Percentiles rank a stretch among this genome's conserved stretches.
Conservation (phyloP, 2,888 invertebrate genomes). For the Notodonta ziczac region DNA sequence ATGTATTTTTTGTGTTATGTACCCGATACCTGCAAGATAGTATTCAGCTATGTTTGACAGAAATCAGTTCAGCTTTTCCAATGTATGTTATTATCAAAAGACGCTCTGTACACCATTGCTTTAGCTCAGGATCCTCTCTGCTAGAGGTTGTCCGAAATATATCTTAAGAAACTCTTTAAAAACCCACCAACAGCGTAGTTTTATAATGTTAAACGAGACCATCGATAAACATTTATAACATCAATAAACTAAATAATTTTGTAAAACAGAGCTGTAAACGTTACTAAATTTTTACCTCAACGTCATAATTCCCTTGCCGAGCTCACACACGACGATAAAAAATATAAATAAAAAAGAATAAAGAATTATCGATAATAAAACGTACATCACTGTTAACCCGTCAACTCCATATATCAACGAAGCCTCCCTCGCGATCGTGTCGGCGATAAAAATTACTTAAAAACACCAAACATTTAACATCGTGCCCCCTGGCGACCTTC, state of each 20-base stretch:
- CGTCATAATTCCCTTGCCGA: conserved; percentile 22
- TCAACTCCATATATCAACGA: conserved; percentile 77
- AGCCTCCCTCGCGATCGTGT: conserved; percentile 80
- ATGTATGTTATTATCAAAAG: too few relatives aligned
- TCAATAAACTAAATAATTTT: background rate
- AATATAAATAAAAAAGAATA: conserved; percentile 9
- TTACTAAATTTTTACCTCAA: conserved; percentile 11
- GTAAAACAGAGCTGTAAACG: background rate
- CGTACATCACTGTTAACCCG: conserved; percentile 64
- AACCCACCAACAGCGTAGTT: too few relatives aligned
- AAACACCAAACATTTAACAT: conserved; percentile 81
- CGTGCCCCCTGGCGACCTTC: conserved; percentile 60
- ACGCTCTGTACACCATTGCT: too few relatives aligned
- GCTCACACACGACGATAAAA: conserved; percentile 10
- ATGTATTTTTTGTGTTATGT: too few relatives aligned
- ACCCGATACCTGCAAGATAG: too few relatives aligned
- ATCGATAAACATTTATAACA: background rate
- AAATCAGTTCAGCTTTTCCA: too few relatives aligned
- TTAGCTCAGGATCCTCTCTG: too few relatives aligned
- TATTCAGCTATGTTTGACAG: too few relatives aligned
- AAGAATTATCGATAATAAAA: conserved; percentile 49
- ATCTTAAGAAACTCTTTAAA: too few relatives aligned
- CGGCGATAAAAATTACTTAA: conserved; percentile 84
- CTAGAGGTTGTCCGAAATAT: too few relatives aligned
- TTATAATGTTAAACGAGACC: too few relatives aligned